Percentiles rank a stretch among this genome's conserved stretches.
These are phyloP conservation scores for Cavia porcellus DNA, from an alignment of 2,113 vertebrate genomes.

Conservation along the genomic window DNA sequence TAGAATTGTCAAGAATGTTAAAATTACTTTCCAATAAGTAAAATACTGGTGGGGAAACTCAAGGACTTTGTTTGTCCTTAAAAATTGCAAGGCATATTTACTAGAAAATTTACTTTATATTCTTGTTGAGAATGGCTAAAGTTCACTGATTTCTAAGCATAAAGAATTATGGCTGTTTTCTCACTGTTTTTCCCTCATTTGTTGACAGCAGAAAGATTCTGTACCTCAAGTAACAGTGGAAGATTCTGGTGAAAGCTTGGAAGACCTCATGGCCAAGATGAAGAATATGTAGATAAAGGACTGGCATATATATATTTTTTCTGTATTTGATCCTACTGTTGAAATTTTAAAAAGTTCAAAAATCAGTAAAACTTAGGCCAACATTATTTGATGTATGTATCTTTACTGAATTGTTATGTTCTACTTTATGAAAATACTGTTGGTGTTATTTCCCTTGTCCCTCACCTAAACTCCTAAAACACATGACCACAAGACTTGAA, in stretches of 20 bases:
- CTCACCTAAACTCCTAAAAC: constrained; percentile 19
- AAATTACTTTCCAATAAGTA: constrained; percentile 34
- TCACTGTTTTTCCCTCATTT: constrained; percentile 48
- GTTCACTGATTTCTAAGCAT: constrained; percentile 25
- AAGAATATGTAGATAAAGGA: constrained; percentile 90
- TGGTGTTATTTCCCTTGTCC: background rate
- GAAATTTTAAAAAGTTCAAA: constrained; percentile 51
- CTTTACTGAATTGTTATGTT: background rate
- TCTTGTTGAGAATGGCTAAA: background rate
- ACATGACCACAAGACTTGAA: background rate
- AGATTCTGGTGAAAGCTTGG: constrained; percentile 95
- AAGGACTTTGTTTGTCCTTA: constrained; percentile 20
- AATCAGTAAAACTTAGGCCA: constrained; percentile 60
- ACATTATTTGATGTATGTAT: background rate
- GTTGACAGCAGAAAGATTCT: constrained; percentile 82
- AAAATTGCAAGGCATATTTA: constrained; percentile 31
- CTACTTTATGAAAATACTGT: background rate
- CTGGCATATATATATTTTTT: constrained; percentile 39
- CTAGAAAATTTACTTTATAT: constrained; percentile 13
- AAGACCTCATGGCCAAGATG: constrained; percentile 98
- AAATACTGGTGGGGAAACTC: background rate
- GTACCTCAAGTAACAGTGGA: constrained; percentile 86
- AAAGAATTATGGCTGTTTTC: background rate
- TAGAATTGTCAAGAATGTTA: background rate
- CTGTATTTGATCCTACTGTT: constrained; percentile 34